A percentile compares a stretch with the other conserved stretches of the same genome.
phyloP scores from a whole-genome alignment of 2,888 invertebrate species.

The Lordiphosa fenestrarum region DNA sequence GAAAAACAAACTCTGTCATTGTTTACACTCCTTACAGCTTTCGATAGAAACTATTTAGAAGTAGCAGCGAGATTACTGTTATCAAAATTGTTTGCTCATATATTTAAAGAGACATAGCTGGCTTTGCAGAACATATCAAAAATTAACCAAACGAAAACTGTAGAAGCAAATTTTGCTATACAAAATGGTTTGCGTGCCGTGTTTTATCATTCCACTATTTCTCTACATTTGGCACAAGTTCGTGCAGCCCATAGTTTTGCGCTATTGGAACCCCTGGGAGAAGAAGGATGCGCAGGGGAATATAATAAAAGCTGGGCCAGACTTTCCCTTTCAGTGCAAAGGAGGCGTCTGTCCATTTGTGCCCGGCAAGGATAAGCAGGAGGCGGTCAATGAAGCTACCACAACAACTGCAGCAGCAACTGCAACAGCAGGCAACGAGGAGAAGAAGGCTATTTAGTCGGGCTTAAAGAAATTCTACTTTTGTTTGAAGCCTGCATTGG shows the following conservation, averaged over 20 bases:
- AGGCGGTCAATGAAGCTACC: neutral
- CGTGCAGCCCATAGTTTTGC: constrained; percentile 89
- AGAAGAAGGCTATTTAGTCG: constrained; percentile 47
- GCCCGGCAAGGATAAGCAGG: constrained; percentile 42
- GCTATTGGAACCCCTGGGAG: constrained; percentile 91
- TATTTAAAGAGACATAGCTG: too few species aligned
- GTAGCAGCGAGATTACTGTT: too few species aligned
- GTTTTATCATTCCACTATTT: constrained; percentile 90
- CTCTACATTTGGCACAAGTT: constrained; percentile 92
- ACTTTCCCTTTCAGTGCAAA: constrained; percentile 84
- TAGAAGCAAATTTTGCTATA: too few species aligned
- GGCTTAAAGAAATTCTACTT: neutral
- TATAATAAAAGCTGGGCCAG: constrained; percentile 81
- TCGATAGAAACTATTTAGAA: too few species aligned
- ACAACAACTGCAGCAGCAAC: neutral
- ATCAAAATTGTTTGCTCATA: too few species aligned
- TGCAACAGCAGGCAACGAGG: neutral
- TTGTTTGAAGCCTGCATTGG: too few species aligned
- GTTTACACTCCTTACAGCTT: too few species aligned
- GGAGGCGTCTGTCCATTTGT: constrained; percentile 82
- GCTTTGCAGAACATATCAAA: too few species aligned
- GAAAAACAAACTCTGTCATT: too few species aligned
- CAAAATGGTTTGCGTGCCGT: constrained; percentile 81
- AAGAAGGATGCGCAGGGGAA: constrained; percentile 84
- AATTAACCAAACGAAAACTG: too few species aligned